Base-by-base conservation (phyloP, 2,888 invertebrate genomes). In the Oeneis ivallda region DNA sequence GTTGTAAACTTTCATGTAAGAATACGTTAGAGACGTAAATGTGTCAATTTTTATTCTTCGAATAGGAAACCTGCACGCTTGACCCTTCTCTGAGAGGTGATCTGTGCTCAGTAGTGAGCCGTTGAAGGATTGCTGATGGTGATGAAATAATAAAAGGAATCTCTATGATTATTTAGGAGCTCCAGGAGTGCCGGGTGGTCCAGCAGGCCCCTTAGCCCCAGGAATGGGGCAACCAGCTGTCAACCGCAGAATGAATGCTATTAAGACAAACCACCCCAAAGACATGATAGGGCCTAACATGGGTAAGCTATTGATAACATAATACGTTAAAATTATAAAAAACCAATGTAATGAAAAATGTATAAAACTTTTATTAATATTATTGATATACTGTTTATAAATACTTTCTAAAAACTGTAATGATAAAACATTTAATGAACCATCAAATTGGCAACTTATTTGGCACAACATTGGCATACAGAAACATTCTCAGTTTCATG, bases 181-280 rank as follows among this genome's bases (percentile, higher is more conserved):
- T 1, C 84, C 88, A 26, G 92, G 91, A 61, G 85, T 82, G 62
- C 87, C 89, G 34, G 83, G 85, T 43, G 83, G 75, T 56, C 81
- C 76, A 10, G 86, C 92, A 47, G 89, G 93, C 71, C 92, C 93
- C 39, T 76, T 92, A 70, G 86, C 90, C 47, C 90, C 89, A 62
- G 92, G 92, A 10, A 89, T 90, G 84, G 92, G 92, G 19, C 89
- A 92, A 72, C 91, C 93, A 80, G 93, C 93, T 77, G 94, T 94
- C 75, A 95, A 95, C 82, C 93, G 96, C 76, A 92, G 96, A 76
- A 95, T 96, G 95, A 97, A 97, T 86, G 96, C 97, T 78, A 95
- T 96, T 83, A 97, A 97, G 92, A 95, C 96, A 66, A 96, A 96
- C 84, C 96, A 96, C 88, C 96, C 96, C 58, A 96, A 96, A 88